Percentiles rank a stretch among this genome's conserved stretches.
phyloP scores from a whole-genome alignment of 2,113 vertebrate genomes.

The Oryzias javanicus region DNA sequence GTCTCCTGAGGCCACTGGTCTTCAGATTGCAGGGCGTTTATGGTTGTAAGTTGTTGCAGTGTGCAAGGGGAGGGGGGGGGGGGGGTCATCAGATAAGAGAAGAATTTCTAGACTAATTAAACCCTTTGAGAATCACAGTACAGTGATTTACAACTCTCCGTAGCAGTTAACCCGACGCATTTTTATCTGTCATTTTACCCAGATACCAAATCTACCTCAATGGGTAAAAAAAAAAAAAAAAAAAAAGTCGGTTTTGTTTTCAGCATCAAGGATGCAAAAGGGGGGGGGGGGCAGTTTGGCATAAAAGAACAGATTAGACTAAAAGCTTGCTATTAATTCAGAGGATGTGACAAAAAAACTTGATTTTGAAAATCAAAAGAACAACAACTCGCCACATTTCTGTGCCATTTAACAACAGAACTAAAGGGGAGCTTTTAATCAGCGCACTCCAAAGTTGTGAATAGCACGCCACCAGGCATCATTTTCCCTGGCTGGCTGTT shows the following conservation, averaged over 20 bases:
- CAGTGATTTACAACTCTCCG: slow-evolving; percentile 83
- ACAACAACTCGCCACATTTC: slow-evolving; percentile 18
- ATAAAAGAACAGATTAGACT: slow-evolving; percentile 24
- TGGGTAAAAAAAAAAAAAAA: slow-evolving; percentile 10
- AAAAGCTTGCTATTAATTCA: slow-evolving; percentile 15
- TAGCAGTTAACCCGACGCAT: slow-evolving; percentile 80
- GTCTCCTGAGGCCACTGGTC: slow-evolving; percentile 80
- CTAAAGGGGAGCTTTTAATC: slow-evolving; percentile 60
- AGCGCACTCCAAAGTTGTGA: slow-evolving; percentile 71
- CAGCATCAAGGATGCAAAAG: slow-evolving; percentile 1
- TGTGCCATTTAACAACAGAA: slow-evolving; percentile 41
- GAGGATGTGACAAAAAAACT: neutral
- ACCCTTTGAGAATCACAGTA: slow-evolving; percentile 80
- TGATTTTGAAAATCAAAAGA: slow-evolving; percentile 19
- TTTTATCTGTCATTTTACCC: slow-evolving; percentile 78
- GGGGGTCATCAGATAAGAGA: slow-evolving; percentile 80
- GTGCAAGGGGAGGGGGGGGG: slow-evolving; percentile 55
- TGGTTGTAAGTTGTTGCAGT: slow-evolving; percentile 77
- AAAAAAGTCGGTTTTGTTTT: slow-evolving; percentile 29
- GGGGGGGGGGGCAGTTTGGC: neutral
- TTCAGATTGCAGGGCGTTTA: slow-evolving; percentile 78
- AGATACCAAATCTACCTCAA: slow-evolving; percentile 63
- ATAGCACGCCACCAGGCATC: slow-evolving; percentile 89
- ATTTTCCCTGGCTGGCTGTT: slow-evolving; percentile 97
- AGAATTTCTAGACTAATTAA: slow-evolving; percentile 82